phyloP scores from a whole-genome alignment of 2,113 vertebrate genomes.

The Sinocyclocheilus rhinocerous region DNA sequence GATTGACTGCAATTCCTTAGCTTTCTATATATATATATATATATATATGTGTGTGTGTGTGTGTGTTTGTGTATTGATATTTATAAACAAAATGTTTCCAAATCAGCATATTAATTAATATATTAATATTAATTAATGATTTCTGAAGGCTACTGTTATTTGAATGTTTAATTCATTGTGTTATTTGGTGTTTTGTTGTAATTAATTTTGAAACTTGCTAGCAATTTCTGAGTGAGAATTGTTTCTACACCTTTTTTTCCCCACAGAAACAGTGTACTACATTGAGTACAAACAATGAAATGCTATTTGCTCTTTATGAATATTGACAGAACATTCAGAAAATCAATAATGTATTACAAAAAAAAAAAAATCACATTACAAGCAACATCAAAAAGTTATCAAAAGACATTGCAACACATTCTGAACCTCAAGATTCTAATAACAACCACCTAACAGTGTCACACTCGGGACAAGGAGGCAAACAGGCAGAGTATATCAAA shows the following conservation, averaged over 20 bases:
- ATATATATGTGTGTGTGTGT: no score
- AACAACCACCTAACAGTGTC: background rate
- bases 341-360: background rate
- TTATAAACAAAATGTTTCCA: no score
- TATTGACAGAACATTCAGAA: background rate
- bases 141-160: no score
- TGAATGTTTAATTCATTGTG: background rate
- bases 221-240: background rate
- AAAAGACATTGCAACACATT: background rate
- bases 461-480: no score
- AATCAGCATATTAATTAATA: no score
- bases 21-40: no score
- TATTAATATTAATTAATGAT: no score
- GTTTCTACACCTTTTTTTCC: no score
- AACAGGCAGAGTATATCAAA: no score
- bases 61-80: no score
- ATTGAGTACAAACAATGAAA: slow-evolving; percentile 7
- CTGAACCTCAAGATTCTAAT: background rate
- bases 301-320: slow-evolving; percentile 14
- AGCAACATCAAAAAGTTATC: background rate
- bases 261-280: background rate
- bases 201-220: background rate
- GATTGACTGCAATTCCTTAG: background rate
- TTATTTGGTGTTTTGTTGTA: background rate
- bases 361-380: background rate